Evolutionary conservation across 2,888 invertebrate genomes (phyloP), one percentile per base, ranked within the genome.

Genomic region (Brachyptera putata): DNA sequence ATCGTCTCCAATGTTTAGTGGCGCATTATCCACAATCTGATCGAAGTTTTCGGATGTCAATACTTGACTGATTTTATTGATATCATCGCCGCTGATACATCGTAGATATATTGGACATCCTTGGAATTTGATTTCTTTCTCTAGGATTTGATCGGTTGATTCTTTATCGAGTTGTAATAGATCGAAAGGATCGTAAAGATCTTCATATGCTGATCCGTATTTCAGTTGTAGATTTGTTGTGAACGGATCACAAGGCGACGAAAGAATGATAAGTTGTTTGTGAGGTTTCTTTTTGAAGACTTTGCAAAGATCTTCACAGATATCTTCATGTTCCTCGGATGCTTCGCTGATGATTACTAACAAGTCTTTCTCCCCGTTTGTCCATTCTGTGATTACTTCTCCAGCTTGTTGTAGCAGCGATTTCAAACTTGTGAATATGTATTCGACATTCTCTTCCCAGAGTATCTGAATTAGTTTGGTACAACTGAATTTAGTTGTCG

Each of bases 151-250:
- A n/a, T 46, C 46, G 2, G 22, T 46, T 13, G 46, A 21, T 3
- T 46, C 46, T 24, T 24, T 46, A n/a, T 46, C 46, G 7, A 46
- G 46, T n/a, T 46, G 46, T n/a, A 11, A 22, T 11, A 46, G 21
- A n/a, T 46, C 46, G 46, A 22, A 46, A 21, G 46, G 46, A 46
- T 46, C 46, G 46, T 13, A 46, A 21, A 46, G 22, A 21, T 46
- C 24, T n/a, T 46, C 46, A 24, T 46, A 46, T 7, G 4, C 9
- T n/a, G 9, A 3, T 7, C 18, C 9, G 39, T 21, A 46, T 13
- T 46, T 46, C 18, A 24, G 7, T 24, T 46, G 46, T 1, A 46
- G 9, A 24, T 24, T 46, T 13, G 24, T n/a, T 1, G 24, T 24
- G 24, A 46, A 46, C 22, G 46, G 5, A 24, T 46, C 22, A 46